Percentiles rank a stretch among this genome's conserved stretches.
These are phyloP conservation scores for Agelastica alni DNA, from an alignment of 2,888 invertebrate genomes.

Conservation along the genomic window DNA sequence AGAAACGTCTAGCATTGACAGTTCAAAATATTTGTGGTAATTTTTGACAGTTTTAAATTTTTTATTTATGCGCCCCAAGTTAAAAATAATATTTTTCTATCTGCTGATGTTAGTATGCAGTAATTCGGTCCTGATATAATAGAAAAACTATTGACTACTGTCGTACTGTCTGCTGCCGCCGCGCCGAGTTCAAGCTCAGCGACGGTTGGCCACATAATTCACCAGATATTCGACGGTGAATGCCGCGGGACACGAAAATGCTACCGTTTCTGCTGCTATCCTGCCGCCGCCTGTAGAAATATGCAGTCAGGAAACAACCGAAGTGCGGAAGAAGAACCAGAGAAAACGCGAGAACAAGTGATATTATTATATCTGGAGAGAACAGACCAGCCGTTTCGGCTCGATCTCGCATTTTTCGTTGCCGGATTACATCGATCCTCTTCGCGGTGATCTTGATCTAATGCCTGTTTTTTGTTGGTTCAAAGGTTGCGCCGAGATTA, in stretches of 20 bases:
- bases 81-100: no score
- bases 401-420: constrained; percentile 21
- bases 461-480: background rate
- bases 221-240: constrained; percentile 42
- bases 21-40: no score
- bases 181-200: constrained; percentile 1
- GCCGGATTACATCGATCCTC: constrained; percentile 11
- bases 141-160: no score
- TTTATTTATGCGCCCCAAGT: no score
- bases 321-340: constrained; percentile 38
- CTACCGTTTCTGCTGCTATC: constrained; percentile 33
- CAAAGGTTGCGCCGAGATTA: background rate
- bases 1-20: no score
- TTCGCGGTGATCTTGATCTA: background rate
- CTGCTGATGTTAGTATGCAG: background rate
- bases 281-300: constrained; percentile 1
- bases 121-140: no score
- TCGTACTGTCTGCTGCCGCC: no score
- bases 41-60: no score
- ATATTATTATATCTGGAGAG: constrained; percentile 38
- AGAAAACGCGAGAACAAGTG: constrained; percentile 46
- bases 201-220: constrained; percentile 34
- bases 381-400: constrained; percentile 27
- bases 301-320: constrained; percentile 43
- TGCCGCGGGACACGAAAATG: constrained; percentile 50